Evolutionary conservation across 92 coral and sea anemone species (phyloP).

Genomic region (Parazoanthus darwini): DNA sequence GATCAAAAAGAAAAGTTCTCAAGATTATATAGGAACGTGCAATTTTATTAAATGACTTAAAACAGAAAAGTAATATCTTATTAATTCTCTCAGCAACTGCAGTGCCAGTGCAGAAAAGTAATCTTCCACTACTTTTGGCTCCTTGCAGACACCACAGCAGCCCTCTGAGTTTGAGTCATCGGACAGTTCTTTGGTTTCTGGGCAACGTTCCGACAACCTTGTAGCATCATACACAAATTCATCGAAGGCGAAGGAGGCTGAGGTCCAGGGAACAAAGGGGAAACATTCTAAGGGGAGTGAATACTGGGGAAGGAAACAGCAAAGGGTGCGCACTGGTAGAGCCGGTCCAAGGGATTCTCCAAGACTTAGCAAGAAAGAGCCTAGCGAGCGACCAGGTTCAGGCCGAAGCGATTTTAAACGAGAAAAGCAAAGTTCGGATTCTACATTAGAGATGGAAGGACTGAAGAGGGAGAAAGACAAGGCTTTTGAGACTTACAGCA

Average conservation of each 20-base stretch:
- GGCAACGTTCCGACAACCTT: not conserved
- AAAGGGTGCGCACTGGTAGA: not conserved
- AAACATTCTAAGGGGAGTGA: not conserved
- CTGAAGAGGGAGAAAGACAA: not conserved
- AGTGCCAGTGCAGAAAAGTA: not conserved
- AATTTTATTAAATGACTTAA: too few species aligned
- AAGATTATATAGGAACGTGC: too few species aligned
- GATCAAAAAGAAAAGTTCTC: too few species aligned
- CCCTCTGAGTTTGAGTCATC: not conserved
- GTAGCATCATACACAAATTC: slow-evolving; percentile 2
- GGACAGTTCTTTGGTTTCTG: not conserved
- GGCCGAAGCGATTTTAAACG: not conserved
- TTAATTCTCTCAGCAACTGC: not conserved
- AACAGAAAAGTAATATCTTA: too few species aligned
- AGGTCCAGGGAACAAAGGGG: slow-evolving; percentile 3
- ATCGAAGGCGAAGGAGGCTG: not conserved
- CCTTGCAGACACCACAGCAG: slow-evolving; percentile 13
- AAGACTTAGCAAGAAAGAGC: not conserved
- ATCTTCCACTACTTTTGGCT: not conserved
- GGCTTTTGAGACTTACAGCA: not conserved
- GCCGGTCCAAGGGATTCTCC: slow-evolving; percentile 11
- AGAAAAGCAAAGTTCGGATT: not conserved
- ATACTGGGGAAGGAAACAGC: slow-evolving; percentile 11
- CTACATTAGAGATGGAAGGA: not conserved
- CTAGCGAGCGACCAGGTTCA: not conserved